Conservation (phyloP, 2,113 vertebrate genomes). For the Corythaixoides concolor region DNA sequence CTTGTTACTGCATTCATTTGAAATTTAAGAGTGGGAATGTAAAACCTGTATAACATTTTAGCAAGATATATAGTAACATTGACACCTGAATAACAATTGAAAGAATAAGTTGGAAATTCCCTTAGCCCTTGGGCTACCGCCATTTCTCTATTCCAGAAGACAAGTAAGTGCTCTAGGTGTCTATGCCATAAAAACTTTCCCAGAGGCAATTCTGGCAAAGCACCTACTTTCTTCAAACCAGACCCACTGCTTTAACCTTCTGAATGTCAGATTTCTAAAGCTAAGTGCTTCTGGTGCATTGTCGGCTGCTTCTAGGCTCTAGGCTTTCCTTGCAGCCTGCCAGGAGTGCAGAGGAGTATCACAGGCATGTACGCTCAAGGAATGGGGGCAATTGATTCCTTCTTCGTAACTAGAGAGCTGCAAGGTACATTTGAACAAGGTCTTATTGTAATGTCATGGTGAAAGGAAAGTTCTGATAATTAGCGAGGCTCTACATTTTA, state of each 20-base stretch:
- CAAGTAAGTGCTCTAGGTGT: slow-evolving; percentile 19
- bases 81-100: not conserved
- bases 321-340: slow-evolving; percentile 26
- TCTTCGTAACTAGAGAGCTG: slow-evolving; percentile 37
- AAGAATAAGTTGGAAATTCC: not conserved
- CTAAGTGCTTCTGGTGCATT: not conserved
- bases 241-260: slow-evolving; percentile 23
- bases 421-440: slow-evolving; percentile 25
- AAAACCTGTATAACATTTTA: slow-evolving; percentile 48
- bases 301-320: not conserved
- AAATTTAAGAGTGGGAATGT: not conserved
- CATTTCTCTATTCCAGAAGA: not conserved
- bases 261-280: slow-evolving; percentile 33
- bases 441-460: slow-evolving; percentile 46
- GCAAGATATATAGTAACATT: not conserved
- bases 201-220: slow-evolving; percentile 44
- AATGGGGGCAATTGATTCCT: slow-evolving; percentile 23
- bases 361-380: slow-evolving; percentile 6
- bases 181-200: slow-evolving; percentile 28
- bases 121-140: slow-evolving; percentile 44
- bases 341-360: not conserved
- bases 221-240: not conserved
- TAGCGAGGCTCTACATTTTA: slow-evolving; percentile 43
- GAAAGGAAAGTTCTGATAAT: slow-evolving; percentile 52
- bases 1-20: slow-evolving; percentile 31